These are phyloP conservation scores for Protobothrops mucrosquamatus DNA, from an alignment of 2,113 vertebrate genomes.

Conservation along the genomic window DNA sequence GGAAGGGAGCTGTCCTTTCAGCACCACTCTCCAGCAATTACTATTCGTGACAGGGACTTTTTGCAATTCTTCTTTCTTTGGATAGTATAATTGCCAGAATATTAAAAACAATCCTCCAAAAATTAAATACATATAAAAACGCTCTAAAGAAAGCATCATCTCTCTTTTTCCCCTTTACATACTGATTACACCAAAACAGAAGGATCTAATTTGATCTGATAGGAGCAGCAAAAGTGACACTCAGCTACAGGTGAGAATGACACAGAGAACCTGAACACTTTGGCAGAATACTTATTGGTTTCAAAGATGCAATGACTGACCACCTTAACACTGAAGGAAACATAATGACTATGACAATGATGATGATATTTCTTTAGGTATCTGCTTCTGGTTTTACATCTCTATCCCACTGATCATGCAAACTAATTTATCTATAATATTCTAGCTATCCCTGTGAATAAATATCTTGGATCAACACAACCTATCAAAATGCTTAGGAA, in stretches of 20 bases:
- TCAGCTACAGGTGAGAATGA: conserved; percentile 58
- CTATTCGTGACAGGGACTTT: background rate
- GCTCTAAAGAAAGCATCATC: background rate
- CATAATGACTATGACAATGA: background rate
- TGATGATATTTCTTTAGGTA: background rate
- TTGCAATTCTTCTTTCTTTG: background rate
- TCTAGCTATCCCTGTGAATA: background rate
- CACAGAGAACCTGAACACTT: background rate
- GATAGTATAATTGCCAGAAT: background rate
- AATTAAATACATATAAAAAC: background rate
- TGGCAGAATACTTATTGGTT: background rate
- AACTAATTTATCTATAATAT: background rate
- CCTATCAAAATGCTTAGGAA: background rate
- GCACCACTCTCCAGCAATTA: background rate
- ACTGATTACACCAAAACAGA: background rate
- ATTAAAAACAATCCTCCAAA: background rate
- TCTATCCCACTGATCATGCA: background rate
- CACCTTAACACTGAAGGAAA: background rate
- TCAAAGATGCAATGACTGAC: background rate
- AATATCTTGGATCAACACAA: background rate
- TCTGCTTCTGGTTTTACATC: background rate
- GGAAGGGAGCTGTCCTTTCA: conserved; percentile 53
- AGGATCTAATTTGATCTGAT: background rate
- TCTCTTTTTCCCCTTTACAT: accelerated
- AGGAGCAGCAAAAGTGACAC: conserved; percentile 17